These are phyloP conservation scores for Rallus limicola DNA, from an alignment of 2,113 vertebrate species.

Conservation along the genomic window DNA sequence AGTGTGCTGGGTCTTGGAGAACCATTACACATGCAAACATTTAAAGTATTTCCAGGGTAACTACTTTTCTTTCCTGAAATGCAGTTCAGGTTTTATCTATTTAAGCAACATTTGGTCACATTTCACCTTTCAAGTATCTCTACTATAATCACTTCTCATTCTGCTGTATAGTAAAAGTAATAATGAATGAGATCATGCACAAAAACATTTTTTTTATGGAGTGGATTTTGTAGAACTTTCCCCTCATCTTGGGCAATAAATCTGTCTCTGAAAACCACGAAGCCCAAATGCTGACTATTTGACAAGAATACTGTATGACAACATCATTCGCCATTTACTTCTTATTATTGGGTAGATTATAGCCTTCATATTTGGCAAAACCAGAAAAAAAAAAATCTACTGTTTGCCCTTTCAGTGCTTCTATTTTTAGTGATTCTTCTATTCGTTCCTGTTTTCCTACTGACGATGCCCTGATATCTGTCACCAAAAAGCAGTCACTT, in stretches of 20 bases:
- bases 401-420: not conserved
- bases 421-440: conserved; percentile 54
- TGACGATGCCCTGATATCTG: not conserved
- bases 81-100: conserved; percentile 74
- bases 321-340: conserved; percentile 32
- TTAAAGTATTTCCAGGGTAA: conserved; percentile 77
- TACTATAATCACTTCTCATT: conserved; percentile 44
- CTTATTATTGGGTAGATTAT: conserved; percentile 38
- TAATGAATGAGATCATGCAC: conserved; percentile 69
- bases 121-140: conserved; percentile 64
- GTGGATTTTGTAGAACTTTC: conserved; percentile 64
- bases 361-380: not conserved
- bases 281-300: conserved; percentile 59
- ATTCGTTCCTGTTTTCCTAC: not conserved
- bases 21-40: conserved; percentile 76
- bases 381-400: not conserved
- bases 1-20: conserved; percentile 67
- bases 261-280: conserved; percentile 48
- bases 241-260: conserved; percentile 64
- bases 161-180: conserved; percentile 59
- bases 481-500: conserved; percentile 6
- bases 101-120: conserved; percentile 49
- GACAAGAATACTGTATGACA: conserved; percentile 50
- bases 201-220: conserved; percentile 53
- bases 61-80: conserved; percentile 70